Conservation (phyloP, 2,888 invertebrate species). For the Dolichopus griseipennis region DNA sequence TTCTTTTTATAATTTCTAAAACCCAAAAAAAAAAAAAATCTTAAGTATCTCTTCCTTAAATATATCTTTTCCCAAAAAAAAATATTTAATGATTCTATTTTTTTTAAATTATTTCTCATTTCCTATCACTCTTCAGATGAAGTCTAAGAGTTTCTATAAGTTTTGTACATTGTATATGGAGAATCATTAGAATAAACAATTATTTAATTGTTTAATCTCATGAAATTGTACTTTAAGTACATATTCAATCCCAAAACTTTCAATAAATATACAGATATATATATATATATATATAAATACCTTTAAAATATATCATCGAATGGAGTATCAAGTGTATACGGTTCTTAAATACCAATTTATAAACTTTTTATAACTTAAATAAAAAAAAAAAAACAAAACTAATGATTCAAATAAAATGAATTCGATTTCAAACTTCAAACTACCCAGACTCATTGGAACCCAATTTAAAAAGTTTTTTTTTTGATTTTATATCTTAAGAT, state of each 20-base stretch:
- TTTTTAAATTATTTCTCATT: not conserved
- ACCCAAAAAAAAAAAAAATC: not conserved
- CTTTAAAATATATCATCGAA: not conserved
- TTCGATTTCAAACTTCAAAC: not conserved
- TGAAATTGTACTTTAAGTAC: too few species aligned
- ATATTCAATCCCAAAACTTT: too few species aligned
- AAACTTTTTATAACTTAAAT: not conserved
- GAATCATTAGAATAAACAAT: not conserved
- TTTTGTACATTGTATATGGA: not conserved
- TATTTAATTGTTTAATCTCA: not conserved
- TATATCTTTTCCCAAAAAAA: not conserved
- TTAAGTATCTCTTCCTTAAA: not conserved
- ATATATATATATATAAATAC: too few species aligned
- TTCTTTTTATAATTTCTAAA: too few species aligned
- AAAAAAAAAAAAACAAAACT: too few species aligned
- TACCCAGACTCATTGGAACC: not conserved
- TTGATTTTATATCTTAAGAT: not conserved
- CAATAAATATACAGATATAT: not conserved
- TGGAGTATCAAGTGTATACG: not conserved
- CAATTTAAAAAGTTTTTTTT: not conserved
- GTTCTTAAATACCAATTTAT: not conserved
- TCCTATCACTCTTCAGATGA: not conserved
- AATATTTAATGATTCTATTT: not conserved
- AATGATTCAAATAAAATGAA: too few species aligned
- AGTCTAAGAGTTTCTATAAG: not conserved